These are phyloP conservation scores for Carcharodon carcharias DNA, from an alignment of 2,797 vertebrate species.

Conservation along the genomic window DNA sequence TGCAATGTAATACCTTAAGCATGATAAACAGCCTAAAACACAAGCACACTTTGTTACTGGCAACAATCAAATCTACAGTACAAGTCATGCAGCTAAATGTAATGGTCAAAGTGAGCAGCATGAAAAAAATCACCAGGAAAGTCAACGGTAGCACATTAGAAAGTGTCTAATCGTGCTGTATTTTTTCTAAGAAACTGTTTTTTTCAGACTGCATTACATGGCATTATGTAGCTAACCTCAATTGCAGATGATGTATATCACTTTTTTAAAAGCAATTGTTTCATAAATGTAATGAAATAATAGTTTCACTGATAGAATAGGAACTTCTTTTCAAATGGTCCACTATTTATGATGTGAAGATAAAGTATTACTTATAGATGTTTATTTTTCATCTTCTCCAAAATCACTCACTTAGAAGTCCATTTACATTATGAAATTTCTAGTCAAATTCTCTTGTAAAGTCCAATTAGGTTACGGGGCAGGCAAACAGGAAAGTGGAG, in stretches of 20 bases:
- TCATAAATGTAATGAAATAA: background rate
- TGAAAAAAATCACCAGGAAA: background rate
- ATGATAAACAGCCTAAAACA: background rate
- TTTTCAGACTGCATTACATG: background rate
- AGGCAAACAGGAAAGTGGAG: too few species aligned
- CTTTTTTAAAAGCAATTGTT: background rate
- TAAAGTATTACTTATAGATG: background rate
- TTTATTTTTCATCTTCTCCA: background rate
- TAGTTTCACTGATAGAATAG: background rate
- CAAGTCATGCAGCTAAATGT: background rate
- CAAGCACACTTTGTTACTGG: background rate
- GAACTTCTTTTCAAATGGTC: background rate
- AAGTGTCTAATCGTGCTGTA: background rate
- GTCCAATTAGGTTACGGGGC: too few species aligned
- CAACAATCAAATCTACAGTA: background rate
- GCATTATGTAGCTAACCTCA: background rate
- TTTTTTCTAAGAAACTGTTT: background rate
- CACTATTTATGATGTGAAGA: background rate
- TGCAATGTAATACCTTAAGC: background rate
- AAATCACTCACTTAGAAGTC: background rate
- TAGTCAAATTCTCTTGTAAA: background rate
- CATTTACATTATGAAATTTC: background rate
- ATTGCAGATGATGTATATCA: background rate
- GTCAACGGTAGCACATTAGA: background rate
- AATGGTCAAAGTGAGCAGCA: background rate